Base-by-base conservation (phyloP, 2,888 invertebrate species). In the Euspilapteryx auroguttella region DNA sequence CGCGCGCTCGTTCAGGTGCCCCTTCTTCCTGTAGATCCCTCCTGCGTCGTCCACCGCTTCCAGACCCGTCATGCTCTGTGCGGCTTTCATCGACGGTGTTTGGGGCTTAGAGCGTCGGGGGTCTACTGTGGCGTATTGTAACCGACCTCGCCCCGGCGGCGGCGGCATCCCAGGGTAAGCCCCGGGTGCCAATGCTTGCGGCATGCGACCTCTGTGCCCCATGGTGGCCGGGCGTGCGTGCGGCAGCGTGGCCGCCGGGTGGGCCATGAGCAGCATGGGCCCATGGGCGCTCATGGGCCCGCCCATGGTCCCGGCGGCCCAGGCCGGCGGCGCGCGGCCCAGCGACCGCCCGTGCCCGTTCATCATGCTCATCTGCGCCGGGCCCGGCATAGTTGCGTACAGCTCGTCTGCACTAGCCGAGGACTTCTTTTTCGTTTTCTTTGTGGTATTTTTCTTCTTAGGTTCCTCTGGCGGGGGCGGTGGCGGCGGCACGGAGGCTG, bases 1-100 rank as follows among this genome's bases (percentile, higher is more conserved):
- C 13, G 94, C 94, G 28, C 94, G 79, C 58, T 94, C 94, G 62
- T 94, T 94, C 38, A 94, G 65, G 49, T 94, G 94, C 0, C 94
- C 94, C 48, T 94, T 93, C 51, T 92, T 87, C 44, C 90, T 79
- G 53, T 94, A 94, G 36, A 94, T 93, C 28, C 91, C 82, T 1
- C 81, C 79, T 0, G 79, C 71, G 29, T 82, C 80, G 31, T 82
- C 80, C 10, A 77, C 79, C 4, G 80, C 82, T 40, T 85, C 85
- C 29, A 86, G 53, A 29, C 85, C 85, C 37, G 66, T 71, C 48
- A 81, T 79, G 37, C 86, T 86, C 27, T 86, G 84, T 6, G 86
- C 83, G 44, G 86, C 62, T 49, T 86, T 79, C 37, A 82, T 53
- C 1, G 81, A 79, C 44, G 66, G 78, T 42, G 69, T 80, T 44